These are phyloP conservation scores for Hirtodrosophila duncani DNA, from an alignment of 2,888 invertebrate genomes.

Conservation along the genomic window DNA sequence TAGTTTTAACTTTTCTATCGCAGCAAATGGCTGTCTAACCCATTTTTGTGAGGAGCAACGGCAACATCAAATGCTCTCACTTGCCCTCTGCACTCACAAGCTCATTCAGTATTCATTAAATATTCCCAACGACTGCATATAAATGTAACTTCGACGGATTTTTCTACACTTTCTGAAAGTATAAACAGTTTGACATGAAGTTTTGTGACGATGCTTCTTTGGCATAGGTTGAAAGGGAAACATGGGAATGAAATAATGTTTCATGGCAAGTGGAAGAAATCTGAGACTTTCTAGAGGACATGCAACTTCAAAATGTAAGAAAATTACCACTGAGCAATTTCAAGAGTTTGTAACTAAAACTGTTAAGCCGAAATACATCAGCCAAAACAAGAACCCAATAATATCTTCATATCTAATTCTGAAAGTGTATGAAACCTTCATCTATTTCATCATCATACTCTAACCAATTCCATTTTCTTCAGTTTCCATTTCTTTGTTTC, in stretches of 20 bases:
- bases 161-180: slow-evolving; percentile 2
- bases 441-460: not conserved
- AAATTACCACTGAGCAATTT: too few relatives aligned
- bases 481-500: not conserved
- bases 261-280: too few relatives aligned
- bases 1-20: slow-evolving; percentile 12
- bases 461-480: not conserved
- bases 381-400: too few relatives aligned
- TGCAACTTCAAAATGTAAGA: too few relatives aligned
- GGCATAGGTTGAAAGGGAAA: too few relatives aligned
- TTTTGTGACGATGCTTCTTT: too few relatives aligned
- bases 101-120: slow-evolving; percentile 60
- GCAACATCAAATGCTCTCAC: slow-evolving; percentile 7
- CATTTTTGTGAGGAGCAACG: slow-evolving; percentile 27
- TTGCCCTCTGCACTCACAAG: slow-evolving; percentile 26
- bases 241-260: too few relatives aligned
- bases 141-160: slow-evolving; percentile 41
- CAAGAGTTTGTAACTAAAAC: too few relatives aligned
- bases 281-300: too few relatives aligned
- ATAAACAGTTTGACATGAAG: too few relatives aligned
- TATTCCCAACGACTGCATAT: slow-evolving; percentile 56
- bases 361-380: too few relatives aligned
- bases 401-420: too few relatives aligned
- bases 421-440: not conserved
- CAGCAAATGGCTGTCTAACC: slow-evolving; percentile 15